phyloP scores from a whole-genome alignment of 2,797 vertebrate genomes.

The Merluccius polli region DNA sequence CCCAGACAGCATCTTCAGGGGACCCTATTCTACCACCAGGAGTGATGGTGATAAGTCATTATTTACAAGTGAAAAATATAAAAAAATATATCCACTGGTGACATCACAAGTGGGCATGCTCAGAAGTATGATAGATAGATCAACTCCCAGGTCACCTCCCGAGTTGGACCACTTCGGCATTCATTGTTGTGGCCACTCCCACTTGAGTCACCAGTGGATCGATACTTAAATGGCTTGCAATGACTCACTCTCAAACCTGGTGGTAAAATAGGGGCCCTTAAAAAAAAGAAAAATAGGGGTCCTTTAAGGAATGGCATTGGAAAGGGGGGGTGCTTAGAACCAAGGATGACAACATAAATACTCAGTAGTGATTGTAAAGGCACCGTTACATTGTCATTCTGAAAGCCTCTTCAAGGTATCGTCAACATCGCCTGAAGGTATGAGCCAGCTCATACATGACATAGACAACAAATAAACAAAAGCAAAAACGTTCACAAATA shows the following conservation, averaged over 20 bases:
- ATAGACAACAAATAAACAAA: slow-evolving; percentile 5
- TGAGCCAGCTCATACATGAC: slow-evolving; percentile 46
- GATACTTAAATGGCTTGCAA: background rate
- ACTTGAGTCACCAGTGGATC: background rate
- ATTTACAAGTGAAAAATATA: background rate
- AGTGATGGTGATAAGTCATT: background rate
- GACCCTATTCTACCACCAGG: background rate
- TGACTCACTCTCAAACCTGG: background rate
- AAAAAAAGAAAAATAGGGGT: background rate
- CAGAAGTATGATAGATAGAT: background rate
- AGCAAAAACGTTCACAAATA: slow-evolving; percentile 9
- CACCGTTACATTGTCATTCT: slow-evolving; percentile 46
- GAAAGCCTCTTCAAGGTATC: slow-evolving; percentile 21
- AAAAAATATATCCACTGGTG: background rate
- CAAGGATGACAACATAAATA: slow-evolving; percentile 8
- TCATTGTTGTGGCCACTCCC: background rate
- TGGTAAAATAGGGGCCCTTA: background rate
- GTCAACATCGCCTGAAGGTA: slow-evolving; percentile 16
- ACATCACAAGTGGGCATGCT: background rate
- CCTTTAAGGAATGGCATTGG: background rate
- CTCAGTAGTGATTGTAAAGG: slow-evolving; percentile 42
- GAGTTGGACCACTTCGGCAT: background rate
- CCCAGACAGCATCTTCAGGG: background rate
- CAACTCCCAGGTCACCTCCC: too few species aligned
- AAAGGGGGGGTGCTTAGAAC: background rate